A percentile compares a stretch with the other conserved stretches of the same genome.
These are phyloP conservation scores for Chaenogobius annularis DNA, from an alignment of 2,113 vertebrate genomes.

Conservation along the genomic window DNA sequence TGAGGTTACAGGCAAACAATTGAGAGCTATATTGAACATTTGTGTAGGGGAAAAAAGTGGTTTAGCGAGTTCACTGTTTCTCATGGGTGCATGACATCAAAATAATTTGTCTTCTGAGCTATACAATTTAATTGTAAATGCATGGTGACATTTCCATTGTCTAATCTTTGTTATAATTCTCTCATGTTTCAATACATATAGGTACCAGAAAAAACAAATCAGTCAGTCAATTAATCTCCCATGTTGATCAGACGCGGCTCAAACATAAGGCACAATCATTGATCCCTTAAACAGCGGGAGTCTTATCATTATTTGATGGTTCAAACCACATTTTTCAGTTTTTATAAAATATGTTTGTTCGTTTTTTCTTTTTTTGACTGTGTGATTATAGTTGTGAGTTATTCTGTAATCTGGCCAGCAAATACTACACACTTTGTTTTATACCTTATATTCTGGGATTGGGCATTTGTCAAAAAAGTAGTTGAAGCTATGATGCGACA, in stretches of 20 bases:
- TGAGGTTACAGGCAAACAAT: conserved; percentile 20
- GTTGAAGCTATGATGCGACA: no score
- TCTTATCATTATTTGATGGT: neutral
- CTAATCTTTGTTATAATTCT: neutral
- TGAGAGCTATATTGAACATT: neutral
- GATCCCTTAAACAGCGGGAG: neutral
- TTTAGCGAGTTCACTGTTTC: no score
- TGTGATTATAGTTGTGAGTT: neutral
- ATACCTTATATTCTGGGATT: no score
- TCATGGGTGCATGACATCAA: no score
- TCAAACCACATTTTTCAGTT: conserved; percentile 5
- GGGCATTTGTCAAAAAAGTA: no score
- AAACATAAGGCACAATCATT: conserved; percentile 19
- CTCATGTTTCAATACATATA: conserved; percentile 8
- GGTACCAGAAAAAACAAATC: conserved; percentile 17
- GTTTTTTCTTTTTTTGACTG: neutral
- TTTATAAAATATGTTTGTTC: neutral
- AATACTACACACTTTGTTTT: neutral
- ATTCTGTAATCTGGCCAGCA: neutral
- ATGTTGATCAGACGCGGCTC: conserved; percentile 24
- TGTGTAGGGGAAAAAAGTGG: neutral
- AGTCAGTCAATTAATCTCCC: conserved; percentile 20
- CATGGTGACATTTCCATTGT: neutral
- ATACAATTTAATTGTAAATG: no score
- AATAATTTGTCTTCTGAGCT: no score